Conservation (phyloP, 2,113 vertebrate genomes). For the Paramisgurnus dabryanus region DNA sequence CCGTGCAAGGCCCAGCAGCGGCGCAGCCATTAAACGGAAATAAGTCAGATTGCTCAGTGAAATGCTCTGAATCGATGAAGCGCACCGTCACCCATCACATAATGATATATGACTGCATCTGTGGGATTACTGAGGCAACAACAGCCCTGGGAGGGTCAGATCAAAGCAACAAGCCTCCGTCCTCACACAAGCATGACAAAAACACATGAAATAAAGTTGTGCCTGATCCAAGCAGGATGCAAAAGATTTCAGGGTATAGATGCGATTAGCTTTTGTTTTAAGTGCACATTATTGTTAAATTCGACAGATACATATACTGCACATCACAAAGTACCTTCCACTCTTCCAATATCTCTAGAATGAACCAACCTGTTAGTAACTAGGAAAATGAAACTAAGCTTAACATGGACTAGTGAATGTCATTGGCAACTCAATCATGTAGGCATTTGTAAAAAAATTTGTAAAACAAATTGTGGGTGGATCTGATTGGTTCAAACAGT, state of each 20-base stretch:
- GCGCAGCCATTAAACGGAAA: background rate
- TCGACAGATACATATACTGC: background rate
- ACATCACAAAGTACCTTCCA: background rate
- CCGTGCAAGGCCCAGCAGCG: background rate
- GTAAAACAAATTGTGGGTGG: too few relatives aligned
- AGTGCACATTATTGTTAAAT: background rate
- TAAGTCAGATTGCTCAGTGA: constrained; percentile 62
- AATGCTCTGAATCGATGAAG: constrained; percentile 61
- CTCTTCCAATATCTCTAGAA: background rate
- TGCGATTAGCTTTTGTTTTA: background rate
- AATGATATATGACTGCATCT: constrained; percentile 68
- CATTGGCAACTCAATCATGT: too few relatives aligned
- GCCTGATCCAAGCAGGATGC: background rate
- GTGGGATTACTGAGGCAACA: constrained; percentile 60
- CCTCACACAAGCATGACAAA: constrained; percentile 61
- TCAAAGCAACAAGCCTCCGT: constrained; percentile 59
- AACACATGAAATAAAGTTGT: constrained; percentile 53
- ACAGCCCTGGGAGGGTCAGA: constrained; percentile 55
- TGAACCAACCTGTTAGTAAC: background rate
- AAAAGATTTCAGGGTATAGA: background rate
- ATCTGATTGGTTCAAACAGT: too few relatives aligned
- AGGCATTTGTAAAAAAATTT: too few relatives aligned
- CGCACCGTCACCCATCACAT: constrained; percentile 39
- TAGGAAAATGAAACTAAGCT: too few relatives aligned
- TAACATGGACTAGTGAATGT: too few relatives aligned